Evolutionary conservation across 2,113 vertebrate genomes (phyloP).

Genomic region (Hylia prasina): DNA sequence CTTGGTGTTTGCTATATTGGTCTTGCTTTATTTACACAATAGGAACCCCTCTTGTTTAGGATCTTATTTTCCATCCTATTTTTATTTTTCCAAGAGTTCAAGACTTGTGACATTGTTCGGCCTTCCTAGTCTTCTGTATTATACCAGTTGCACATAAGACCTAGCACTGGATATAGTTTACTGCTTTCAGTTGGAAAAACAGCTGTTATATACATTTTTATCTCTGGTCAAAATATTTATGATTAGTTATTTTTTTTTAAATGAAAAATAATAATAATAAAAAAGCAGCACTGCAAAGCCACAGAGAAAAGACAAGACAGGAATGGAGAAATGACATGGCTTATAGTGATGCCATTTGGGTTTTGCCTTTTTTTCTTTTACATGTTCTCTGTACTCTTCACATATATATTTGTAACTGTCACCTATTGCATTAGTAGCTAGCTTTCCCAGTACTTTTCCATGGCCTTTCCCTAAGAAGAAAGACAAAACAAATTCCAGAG

Average conservation of each 20-base stretch:
- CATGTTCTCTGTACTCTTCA: neutral
- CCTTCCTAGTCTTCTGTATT: neutral
- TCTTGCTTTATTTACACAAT: neutral
- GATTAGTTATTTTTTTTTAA: rapidly evolving
- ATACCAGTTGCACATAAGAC: neutral
- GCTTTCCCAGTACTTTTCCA: no score
- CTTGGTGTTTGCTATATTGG: neutral
- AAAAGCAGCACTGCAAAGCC: neutral
- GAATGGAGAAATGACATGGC: neutral
- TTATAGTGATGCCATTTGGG: neutral
- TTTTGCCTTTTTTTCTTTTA: neutral
- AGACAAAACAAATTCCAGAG: neutral
- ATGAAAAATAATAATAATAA: neutral
- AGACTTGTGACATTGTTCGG: rapidly evolving
- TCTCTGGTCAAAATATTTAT: neutral
- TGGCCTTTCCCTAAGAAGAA: neutral
- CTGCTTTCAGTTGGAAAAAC: neutral
- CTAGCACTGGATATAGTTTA: neutral
- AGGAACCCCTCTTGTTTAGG: neutral
- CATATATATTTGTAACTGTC: neutral
- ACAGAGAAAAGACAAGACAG: neutral
- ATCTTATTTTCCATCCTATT: neutral
- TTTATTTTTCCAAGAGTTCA: neutral
- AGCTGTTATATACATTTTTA: neutral
- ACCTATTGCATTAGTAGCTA: neutral